These are phyloP conservation scores for Himalopsyche phryganea DNA, from an alignment of 1,140 invertebrate genomes.

Conservation along the genomic window DNA sequence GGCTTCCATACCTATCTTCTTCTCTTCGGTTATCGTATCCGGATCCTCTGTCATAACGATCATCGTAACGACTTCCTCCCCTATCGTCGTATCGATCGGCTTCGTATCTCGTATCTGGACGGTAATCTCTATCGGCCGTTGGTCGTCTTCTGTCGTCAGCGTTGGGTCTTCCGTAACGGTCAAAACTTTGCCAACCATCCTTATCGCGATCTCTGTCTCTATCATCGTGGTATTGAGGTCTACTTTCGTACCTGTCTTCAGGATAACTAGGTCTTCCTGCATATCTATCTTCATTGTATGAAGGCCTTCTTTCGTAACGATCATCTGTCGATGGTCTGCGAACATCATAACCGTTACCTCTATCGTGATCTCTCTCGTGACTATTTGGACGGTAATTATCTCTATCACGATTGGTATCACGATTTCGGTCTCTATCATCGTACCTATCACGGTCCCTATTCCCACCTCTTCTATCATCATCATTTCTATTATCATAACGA, in stretches of 20 bases:
- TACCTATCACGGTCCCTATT: slow-evolving; percentile 5
- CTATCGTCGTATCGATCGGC: slow-evolving; percentile 15
- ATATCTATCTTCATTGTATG: slow-evolving; percentile 24
- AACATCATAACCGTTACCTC: slow-evolving; percentile 13
- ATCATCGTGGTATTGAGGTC: slow-evolving; percentile 20
- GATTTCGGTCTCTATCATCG: slow-evolving; percentile 12
- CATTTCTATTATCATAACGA: slow-evolving; percentile 1
- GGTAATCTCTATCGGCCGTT: slow-evolving; percentile 17
- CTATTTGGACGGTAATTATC: slow-evolving; percentile 19
- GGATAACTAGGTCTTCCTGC: slow-evolving; percentile 13
- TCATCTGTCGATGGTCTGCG: slow-evolving; percentile 11
- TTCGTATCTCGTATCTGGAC: slow-evolving; percentile 4
- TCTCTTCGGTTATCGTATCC: slow-evolving; percentile 39
- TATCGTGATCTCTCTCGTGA: slow-evolving; percentile 24
- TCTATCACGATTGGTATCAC: slow-evolving; percentile 14
- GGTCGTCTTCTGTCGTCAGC: slow-evolving; percentile 18
- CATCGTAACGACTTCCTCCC: slow-evolving; percentile 17
- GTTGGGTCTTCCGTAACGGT: slow-evolving; percentile 15
- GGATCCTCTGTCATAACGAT: slow-evolving; percentile 26
- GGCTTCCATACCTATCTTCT: slow-evolving; percentile 35
- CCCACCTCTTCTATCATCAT: slow-evolving; percentile 23
- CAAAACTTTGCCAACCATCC: slow-evolving; percentile 25
- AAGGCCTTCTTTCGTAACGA: slow-evolving; percentile 14
- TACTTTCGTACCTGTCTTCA: slow-evolving; percentile 27
- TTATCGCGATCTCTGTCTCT: not conserved